phyloP scores from a whole-genome alignment of 2,113 vertebrate species.

The Pseudopipra pipra region DNA sequence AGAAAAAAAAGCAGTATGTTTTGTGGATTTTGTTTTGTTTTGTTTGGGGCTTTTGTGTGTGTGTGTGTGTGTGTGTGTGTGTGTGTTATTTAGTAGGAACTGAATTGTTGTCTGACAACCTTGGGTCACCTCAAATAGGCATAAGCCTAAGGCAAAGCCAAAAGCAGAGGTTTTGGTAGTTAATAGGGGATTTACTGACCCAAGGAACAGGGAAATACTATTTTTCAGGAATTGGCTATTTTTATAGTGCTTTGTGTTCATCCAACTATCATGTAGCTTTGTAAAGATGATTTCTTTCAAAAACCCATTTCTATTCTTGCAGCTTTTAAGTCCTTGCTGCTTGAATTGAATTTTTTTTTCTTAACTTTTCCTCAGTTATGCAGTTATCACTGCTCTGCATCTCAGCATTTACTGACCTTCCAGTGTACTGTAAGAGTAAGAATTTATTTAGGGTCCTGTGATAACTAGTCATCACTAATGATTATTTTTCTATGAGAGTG shows the following conservation, averaged over 20 bases:
- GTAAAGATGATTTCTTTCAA: not conserved
- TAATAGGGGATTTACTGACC: not conserved
- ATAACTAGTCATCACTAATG: not conserved
- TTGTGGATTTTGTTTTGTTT: not conserved
- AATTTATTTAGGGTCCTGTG: not conserved
- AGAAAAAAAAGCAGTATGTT: not conserved
- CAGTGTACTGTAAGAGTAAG: not conserved
- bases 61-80: not conserved
- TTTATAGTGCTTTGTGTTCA: not conserved
- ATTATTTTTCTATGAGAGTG: not conserved
- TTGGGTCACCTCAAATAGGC: not conserved
- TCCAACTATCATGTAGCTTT: not conserved
- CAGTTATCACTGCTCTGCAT: not conserved
- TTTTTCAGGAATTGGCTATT: not conserved
- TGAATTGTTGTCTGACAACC: slow-evolving; percentile 36
- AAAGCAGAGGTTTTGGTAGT: not conserved
- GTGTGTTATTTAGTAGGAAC: not conserved
- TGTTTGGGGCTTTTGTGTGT: not conserved
- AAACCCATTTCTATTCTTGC: not conserved
- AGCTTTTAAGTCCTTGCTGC: not conserved
- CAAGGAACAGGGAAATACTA: not conserved
- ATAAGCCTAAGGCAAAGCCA: slow-evolving; percentile 39
- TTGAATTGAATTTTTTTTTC: not conserved
- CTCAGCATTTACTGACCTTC: not conserved
- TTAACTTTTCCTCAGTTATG: not conserved